These are phyloP conservation scores for Ophonus ardosiacus DNA, from an alignment of 2,888 invertebrate species.

Conservation along the genomic window DNA sequence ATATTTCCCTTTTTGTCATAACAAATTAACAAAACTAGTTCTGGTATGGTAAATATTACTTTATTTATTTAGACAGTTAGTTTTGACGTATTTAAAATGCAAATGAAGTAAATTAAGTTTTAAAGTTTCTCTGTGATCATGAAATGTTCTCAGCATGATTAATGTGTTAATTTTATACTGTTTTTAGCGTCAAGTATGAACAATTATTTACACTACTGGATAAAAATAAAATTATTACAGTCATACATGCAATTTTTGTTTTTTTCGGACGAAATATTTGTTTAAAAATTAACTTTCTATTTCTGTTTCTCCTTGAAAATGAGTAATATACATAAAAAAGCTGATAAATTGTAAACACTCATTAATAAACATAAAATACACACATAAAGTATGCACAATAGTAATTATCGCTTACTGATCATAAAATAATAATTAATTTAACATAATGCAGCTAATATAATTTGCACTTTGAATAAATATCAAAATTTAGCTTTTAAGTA, in stretches of 20 bases:
- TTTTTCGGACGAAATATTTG: too few species aligned
- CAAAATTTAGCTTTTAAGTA: not conserved
- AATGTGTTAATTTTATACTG: slow-evolving; percentile 8
- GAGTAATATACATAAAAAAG: not conserved
- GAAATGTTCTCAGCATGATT: slow-evolving; percentile 38
- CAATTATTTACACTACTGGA: not conserved
- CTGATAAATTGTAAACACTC: slow-evolving; percentile 12
- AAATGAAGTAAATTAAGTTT: slow-evolving; percentile 17
- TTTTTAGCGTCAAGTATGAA: not conserved
- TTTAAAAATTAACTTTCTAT: not conserved
- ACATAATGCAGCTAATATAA: not conserved
- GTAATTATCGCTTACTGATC: not conserved
- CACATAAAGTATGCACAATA: slow-evolving; percentile 1
- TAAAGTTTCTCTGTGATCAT: slow-evolving; percentile 35
- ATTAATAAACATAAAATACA: not conserved
- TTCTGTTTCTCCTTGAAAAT: not conserved
- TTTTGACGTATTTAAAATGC: slow-evolving; percentile 9
- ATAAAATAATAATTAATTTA: slow-evolving; percentile 20
- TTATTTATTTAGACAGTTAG: slow-evolving; percentile 9
- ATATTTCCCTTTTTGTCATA: too few species aligned
- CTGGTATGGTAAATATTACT: not conserved
- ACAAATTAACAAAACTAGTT: not conserved
- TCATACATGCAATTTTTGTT: too few species aligned
- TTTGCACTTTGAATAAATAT: not conserved
- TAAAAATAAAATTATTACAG: not conserved